Percentiles rank a stretch among this genome's conserved stretches.
Evolutionary conservation across 1,140 invertebrate genomes (phyloP).

Genomic region (Asbolus verrucosus): DNA sequence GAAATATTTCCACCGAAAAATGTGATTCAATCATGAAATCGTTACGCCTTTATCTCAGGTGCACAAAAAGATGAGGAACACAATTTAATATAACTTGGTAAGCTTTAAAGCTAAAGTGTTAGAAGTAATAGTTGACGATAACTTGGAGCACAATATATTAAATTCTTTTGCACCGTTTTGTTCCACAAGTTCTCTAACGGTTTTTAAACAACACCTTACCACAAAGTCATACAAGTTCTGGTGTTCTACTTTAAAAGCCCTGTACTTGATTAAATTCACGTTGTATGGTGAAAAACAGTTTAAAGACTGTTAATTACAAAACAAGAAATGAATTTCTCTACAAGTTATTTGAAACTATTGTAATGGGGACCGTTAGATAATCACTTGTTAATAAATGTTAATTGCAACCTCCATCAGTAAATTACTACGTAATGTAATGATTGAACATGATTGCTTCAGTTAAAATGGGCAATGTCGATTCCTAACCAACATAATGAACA

Average conservation of each 20-base stretch:
- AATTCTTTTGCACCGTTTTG: slow-evolving; percentile 15
- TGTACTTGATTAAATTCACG: slow-evolving; percentile 26
- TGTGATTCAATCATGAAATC: slow-evolving; percentile 6
- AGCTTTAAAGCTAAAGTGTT: not conserved
- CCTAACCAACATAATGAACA: slow-evolving; percentile 42
- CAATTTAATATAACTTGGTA: slow-evolving; percentile 11
- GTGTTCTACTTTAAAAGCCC: slow-evolving; percentile 4
- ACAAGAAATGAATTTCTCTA: not conserved
- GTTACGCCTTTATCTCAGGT: too few species aligned
- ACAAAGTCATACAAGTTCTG: slow-evolving; percentile 6
- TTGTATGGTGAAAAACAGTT: slow-evolving; percentile 28
- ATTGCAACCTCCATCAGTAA: slow-evolving; percentile 33
- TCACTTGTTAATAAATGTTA: slow-evolving; percentile 41
- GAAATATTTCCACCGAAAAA: too few species aligned
- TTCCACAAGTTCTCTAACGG: not conserved
- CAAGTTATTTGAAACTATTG: too few species aligned
- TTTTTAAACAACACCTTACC: not conserved
- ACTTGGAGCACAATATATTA: slow-evolving; percentile 9
- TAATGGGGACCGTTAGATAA: slow-evolving; percentile 24
- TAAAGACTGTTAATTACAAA: slow-evolving; percentile 25
- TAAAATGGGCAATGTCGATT: slow-evolving; percentile 37
- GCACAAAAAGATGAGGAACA: too few species aligned
- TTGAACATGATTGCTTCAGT: slow-evolving; percentile 45
- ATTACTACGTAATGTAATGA: slow-evolving; percentile 44
- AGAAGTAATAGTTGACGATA: slow-evolving; percentile 7